Evolutionary conservation across 1,140 invertebrate species (phyloP).

Genomic region (Rhagoletis pomonella): DNA sequence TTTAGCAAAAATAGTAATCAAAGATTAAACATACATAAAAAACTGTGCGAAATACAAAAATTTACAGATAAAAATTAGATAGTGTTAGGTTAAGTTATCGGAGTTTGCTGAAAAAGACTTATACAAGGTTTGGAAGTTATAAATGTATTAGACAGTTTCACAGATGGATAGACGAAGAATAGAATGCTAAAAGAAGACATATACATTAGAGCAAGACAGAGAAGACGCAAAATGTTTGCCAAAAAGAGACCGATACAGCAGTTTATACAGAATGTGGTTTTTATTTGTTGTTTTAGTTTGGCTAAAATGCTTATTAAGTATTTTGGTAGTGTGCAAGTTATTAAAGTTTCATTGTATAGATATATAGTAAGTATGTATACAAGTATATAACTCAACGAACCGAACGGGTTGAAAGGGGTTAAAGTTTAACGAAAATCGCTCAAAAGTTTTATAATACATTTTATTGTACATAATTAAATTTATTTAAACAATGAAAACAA

Average conservation of each 20-base stretch:
- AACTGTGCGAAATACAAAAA: neutral
- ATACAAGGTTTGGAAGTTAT: neutral
- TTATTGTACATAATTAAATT: conserved; percentile 40
- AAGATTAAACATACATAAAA: neutral
- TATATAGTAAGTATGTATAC: too few species aligned
- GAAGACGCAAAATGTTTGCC: neutral
- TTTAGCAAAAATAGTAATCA: neutral
- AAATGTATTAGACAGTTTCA: conserved; percentile 29
- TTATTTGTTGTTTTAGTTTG: neutral
- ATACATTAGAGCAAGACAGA: conserved; percentile 10
- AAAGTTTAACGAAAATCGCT: conserved; percentile 24
- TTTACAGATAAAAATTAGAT: neutral
- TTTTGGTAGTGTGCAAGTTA: neutral
- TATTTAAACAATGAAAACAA: conserved; percentile 50
- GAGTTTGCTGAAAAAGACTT: conserved; percentile 1
- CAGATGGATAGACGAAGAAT: conserved; percentile 25
- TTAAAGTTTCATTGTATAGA: too few species aligned
- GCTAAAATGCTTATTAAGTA: neutral
- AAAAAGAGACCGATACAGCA: conserved; percentile 11
- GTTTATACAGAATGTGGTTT: conserved; percentile 1
- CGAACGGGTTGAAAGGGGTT: neutral
- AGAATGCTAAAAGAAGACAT: neutral
- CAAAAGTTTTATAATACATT: neutral
- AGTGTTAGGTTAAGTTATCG: neutral
- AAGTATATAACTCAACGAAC: conserved; percentile 19